These are phyloP conservation scores for Cryptomyrus ogoouensis DNA, from an alignment of 2,113 vertebrate species.

Conservation along the genomic window DNA sequence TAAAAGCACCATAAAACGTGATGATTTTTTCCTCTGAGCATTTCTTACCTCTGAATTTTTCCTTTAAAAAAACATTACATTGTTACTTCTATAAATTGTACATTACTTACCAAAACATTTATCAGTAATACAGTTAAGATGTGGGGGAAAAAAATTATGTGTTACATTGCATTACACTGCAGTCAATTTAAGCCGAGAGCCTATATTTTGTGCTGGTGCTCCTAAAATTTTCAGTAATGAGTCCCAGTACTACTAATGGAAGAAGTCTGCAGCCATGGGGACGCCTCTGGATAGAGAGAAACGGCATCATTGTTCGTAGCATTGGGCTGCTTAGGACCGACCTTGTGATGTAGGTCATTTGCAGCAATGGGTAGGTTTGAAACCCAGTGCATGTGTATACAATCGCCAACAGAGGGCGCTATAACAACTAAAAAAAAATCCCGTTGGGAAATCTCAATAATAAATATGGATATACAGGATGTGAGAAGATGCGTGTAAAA, in stretches of 20 bases:
- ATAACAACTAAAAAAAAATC: too few relatives aligned
- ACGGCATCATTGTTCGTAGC: neutral
- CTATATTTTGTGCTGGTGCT: neutral
- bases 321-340: neutral
- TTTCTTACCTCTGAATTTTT: neutral
- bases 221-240: neutral
- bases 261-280: neutral
- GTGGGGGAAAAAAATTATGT: neutral
- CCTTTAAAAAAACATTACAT: neutral
- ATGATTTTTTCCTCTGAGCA: too few relatives aligned
- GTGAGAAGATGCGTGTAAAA: neutral
- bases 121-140: neutral
- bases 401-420: conserved; percentile 1
- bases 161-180: neutral
- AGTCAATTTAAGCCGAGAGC: neutral
- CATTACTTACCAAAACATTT: too few relatives aligned
- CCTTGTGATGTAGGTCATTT: neutral
- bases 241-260: neutral
- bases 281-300: neutral
- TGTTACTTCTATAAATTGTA: neutral
- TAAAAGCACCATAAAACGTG: too few relatives aligned
- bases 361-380: neutral
- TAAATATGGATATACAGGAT: neutral
- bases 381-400: neutral
- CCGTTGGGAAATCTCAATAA: neutral